Evolutionary conservation across 2,888 invertebrate genomes (phyloP).

Genomic region (Helicoverpa assulta): DNA sequence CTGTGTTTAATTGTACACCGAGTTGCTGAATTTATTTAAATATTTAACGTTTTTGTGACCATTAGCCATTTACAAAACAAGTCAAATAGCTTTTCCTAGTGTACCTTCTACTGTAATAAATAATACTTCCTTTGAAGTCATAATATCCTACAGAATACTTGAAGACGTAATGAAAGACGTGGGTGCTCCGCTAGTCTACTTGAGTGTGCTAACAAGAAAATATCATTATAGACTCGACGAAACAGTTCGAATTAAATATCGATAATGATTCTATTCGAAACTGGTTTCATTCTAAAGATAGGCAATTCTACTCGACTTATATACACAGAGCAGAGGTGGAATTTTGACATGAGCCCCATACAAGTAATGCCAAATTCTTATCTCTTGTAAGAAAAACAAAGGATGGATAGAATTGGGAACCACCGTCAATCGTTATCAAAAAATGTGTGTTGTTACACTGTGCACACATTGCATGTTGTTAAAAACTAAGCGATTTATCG

Average conservation of each 20-base stretch:
- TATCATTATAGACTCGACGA: constrained; percentile 28
- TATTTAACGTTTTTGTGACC: constrained; percentile 4
- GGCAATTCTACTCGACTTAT: constrained; percentile 63
- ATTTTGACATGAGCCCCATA: too few relatives aligned
- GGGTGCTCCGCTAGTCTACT: constrained; percentile 28
- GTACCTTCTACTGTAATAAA: neutral
- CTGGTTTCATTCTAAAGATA: constrained; percentile 66
- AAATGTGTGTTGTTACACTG: constrained; percentile 63
- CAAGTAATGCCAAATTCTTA: too few relatives aligned
- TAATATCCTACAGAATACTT: constrained; percentile 4
- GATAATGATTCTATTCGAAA: constrained; percentile 54
- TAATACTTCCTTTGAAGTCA: constrained; percentile 9
- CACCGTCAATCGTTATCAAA: constrained; percentile 65
- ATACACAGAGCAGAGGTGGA: too few relatives aligned
- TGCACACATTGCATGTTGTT: constrained; percentile 36
- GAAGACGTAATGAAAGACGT: constrained; percentile 22
- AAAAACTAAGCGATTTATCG: constrained; percentile 25
- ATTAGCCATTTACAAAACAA: neutral
- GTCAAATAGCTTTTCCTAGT: neutral
- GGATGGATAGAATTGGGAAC: too few relatives aligned
- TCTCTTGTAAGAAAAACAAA: too few relatives aligned
- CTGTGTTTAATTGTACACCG: constrained; percentile 52
- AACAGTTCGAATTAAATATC: constrained; percentile 42
- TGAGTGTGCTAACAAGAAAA: constrained; percentile 31
- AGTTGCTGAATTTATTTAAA: constrained; percentile 8